Base-by-base conservation (phyloP, 2,797 vertebrate species). In the Acrocephalus scirpaceus region DNA sequence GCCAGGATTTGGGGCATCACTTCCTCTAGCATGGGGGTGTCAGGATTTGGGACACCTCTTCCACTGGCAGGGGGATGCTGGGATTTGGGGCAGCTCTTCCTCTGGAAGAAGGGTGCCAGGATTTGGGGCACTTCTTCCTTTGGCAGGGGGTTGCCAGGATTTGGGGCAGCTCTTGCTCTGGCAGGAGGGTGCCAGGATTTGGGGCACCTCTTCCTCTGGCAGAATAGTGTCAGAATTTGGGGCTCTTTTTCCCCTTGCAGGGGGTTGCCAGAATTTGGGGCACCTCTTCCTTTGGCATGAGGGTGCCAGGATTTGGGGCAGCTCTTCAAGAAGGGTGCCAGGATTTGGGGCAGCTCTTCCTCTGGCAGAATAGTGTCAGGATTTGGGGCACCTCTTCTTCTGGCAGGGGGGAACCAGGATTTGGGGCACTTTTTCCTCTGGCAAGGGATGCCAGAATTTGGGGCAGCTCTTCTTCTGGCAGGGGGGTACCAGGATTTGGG, bases 261-360 rank as follows among this genome's bases (percentile, higher is more conserved):
- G 15, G 40, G 40, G 40, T 42, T 42, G 40, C 40, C 40, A 42
- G 36, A 36, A 42, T 42, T 42, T 42, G 42, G 42, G 42, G 42
- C 42, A 42, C 42, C 42, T 42, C 42, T 42, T 42, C 42, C 42
- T 42, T 13, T 42, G 15, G 42, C 42, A 42, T 0, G 16, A n/a
- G 9, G 26, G 2, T 58, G 16, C 11, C 23, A 44, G 60, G 32
- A 14, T 61, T 21, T 3, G 7, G 54, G 11, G 0, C 12, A 19
- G 0, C 11, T 45, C 23, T 29, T 44, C 42, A 7, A 40, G 19
- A 0, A 4, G 2, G 1, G 2, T 8, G 70, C 38, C 56, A 48
- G 66, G n/a, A 29, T 67, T 67, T 67, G 26, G 26, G 32, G 1
- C 17, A 20, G 6, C 6, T 34, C 13, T 44, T 45, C 13, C 13